Conservation (phyloP, 23 tunicate genomes). For the Corella eumyota region DNA sequence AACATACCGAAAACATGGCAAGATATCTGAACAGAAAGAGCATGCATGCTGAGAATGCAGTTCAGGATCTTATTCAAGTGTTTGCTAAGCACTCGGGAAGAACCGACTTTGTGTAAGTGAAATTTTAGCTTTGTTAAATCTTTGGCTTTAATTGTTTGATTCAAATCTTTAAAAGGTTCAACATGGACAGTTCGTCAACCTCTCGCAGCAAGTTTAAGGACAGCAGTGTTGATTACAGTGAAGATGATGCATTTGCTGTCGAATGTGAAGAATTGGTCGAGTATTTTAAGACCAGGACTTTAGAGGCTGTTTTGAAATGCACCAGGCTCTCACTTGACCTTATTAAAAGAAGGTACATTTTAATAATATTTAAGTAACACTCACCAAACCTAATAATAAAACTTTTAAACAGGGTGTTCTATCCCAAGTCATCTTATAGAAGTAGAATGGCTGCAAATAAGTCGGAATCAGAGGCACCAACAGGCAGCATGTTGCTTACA, state of each 20-base stretch:
- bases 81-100: constrained; percentile 89
- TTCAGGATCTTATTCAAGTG: constrained; percentile 67
- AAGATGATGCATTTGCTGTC: constrained; percentile 54
- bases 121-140: not conserved
- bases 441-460: constrained; percentile 32
- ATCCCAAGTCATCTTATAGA: constrained; percentile 78
- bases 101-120: constrained; percentile 51
- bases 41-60: constrained; percentile 69
- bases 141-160: no score
- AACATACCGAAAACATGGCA: constrained; percentile 55
- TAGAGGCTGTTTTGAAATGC: constrained; percentile 88
- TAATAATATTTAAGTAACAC: constrained; percentile 2
- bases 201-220: constrained; percentile 47
- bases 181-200: constrained; percentile 29
- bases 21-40: constrained; percentile 69
- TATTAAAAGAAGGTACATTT: constrained; percentile 57
- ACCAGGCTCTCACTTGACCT: constrained; percentile 76
- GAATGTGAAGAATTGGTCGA: constrained; percentile 91
- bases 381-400: no score
- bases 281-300: constrained; percentile 79
- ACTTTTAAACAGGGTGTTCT: constrained; percentile 89
- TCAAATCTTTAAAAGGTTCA: constrained; percentile 19
- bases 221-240: constrained; percentile 57
- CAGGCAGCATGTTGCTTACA: constrained; percentile 6
- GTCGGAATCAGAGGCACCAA: not conserved